Percentiles rank a stretch among this genome's conserved stretches.
phyloP scores from a whole-genome alignment of 2,797 vertebrate species.

The Gymnopithys bicolor region DNA sequence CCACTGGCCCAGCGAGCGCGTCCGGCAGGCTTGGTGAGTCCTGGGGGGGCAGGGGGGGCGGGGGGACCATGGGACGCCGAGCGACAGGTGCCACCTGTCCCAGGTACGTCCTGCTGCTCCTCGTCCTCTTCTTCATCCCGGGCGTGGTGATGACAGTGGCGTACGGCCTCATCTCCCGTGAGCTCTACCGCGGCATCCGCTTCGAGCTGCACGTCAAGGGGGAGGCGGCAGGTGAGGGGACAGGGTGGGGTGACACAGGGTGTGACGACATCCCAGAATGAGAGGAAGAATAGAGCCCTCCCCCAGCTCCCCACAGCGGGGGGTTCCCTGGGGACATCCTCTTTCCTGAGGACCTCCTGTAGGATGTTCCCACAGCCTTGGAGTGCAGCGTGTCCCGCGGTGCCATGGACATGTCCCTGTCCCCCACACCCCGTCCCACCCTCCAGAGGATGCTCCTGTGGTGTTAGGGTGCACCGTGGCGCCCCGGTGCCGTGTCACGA shows the following conservation, averaged over 20 bases:
- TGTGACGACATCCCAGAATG: accelerated
- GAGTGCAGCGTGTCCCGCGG: background rate
- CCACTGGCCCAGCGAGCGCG: slow-evolving; percentile 81
- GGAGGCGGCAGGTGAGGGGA: slow-evolving; percentile 75
- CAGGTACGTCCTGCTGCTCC: slow-evolving; percentile 91
- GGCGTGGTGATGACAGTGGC: slow-evolving; percentile 93
- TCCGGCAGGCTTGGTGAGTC: slow-evolving; percentile 82
- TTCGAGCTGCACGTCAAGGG: slow-evolving; percentile 87
- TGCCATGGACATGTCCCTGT: background rate
- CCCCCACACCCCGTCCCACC: background rate
- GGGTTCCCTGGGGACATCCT: background rate
- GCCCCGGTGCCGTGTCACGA: accelerated
- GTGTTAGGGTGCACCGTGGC: background rate
- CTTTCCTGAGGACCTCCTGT: background rate
- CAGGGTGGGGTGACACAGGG: accelerated
- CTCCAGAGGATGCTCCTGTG: background rate
- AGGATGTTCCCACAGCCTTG: background rate
- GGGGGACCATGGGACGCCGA: accelerated
- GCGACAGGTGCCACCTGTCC: background rate
- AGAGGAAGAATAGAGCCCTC: background rate
- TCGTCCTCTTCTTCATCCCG: slow-evolving; percentile 91
- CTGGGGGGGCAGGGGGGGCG: background rate
- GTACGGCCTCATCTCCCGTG: slow-evolving; percentile 93
- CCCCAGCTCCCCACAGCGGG: accelerated
- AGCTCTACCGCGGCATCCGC: slow-evolving; percentile 92